A percentile compares a stretch with the other conserved stretches of the same genome.
Conservation (phyloP, 1,140 invertebrate species). For the Colletes latitarsis region DNA sequence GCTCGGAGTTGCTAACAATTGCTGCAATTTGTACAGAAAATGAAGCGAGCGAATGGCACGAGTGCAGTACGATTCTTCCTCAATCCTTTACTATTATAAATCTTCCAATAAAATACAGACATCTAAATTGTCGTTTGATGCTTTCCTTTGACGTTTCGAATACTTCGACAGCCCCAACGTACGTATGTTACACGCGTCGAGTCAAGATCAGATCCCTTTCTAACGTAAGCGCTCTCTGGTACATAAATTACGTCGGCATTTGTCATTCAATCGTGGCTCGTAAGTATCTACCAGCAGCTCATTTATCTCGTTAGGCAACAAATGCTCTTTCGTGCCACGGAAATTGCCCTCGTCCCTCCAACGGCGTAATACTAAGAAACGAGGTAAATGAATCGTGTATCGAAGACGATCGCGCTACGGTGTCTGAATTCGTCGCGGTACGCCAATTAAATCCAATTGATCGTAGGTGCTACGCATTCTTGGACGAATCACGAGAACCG, state of each 20-base stretch:
- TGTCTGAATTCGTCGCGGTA: neutral
- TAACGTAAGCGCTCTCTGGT: slow-evolving; percentile 47
- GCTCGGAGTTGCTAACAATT: neutral
- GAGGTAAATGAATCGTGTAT: neutral
- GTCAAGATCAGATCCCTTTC: neutral
- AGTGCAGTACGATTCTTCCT: too few species aligned
- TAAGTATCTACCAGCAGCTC: slow-evolving; percentile 61
- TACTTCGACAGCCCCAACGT: too few species aligned
- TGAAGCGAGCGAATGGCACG: neutral
- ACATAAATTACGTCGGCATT: slow-evolving; percentile 71
- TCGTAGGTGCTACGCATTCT: slow-evolving; percentile 54
- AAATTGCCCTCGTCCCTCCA: neutral
- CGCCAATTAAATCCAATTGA: slow-evolving; percentile 56
- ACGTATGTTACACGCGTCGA: too few species aligned
- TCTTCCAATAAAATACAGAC: too few species aligned
- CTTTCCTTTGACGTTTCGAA: too few species aligned
- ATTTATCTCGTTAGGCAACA: slow-evolving; percentile 50
- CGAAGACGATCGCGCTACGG: neutral
- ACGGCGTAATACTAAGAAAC: neutral
- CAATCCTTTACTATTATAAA: too few species aligned
- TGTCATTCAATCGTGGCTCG: slow-evolving; percentile 68
- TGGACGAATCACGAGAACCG: slow-evolving; percentile 28
- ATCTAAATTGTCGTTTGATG: too few species aligned
- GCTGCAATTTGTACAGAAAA: neutral
- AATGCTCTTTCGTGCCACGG: slow-evolving; percentile 40